Evolutionary conservation across 2,797 vertebrate species (phyloP), one percentile per base, ranked within the genome.

Genomic region (Chrosomus eos): DNA sequence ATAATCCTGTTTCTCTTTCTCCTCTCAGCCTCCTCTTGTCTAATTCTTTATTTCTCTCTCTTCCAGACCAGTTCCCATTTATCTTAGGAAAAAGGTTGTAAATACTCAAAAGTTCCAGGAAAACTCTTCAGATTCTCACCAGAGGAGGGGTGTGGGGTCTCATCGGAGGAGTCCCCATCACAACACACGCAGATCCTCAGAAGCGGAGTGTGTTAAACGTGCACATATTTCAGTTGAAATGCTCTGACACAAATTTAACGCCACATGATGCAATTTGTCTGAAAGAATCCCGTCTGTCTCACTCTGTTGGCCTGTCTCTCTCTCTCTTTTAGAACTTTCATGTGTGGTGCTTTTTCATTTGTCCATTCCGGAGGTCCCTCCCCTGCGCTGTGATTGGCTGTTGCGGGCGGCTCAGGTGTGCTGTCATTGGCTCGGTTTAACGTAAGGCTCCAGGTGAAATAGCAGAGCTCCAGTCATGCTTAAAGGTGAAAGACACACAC

Each of bases 361-460:
- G 62, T 31, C 26, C 55, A 45, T 68, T 70, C 31, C 19, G 2
- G 18, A 48, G 23, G 48, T 36, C 72, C 53, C 33, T 21, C 83
- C 75, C 36, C 21, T 84, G n/a, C 4, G 7, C 58, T 70, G 55
- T 79, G 67, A 88, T 81, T 86, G 82, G 85, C 45, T 81, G 78
- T 23, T 2, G 4, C 11, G 9, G 26, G 16, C 5, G 10, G 36
- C 28, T 75, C 81, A 84, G 82, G 73, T 75, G 73, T 68, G 48
- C 33, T 58, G 64, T 66, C 21, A 71, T 81, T 81, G 72, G 72
- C 23, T 62, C 0, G 23, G 78, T 51, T 38, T 81, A 81, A 68
- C 66, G 13, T 31, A 43, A 62, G 38, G 73, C 14, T 84, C 77
- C 79, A 87, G 87, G 79, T 88, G 21, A 86, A 88, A 88, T 83